Evolutionary conservation across 2,113 vertebrate species (phyloP), one percentile per base, ranked within the genome.

Genomic region (Carlito syrichta): DNA sequence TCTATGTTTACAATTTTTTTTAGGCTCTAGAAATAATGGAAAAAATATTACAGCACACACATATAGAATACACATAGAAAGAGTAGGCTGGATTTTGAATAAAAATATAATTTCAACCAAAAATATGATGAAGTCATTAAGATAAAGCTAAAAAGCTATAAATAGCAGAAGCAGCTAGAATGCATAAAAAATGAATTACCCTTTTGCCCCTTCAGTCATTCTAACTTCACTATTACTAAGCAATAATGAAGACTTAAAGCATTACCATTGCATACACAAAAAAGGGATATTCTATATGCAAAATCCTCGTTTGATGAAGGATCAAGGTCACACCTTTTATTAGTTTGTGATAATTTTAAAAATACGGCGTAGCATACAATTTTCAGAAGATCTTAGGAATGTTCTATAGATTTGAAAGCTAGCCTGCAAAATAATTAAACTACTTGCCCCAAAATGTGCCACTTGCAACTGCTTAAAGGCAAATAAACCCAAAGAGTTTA

Each of bases 51-150:
- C 4, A 94, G 25, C 30, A n/a, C n/a, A n/a, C n/a, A n/a, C n/a
- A 82, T 71, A 83, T 2, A 73, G 43, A 93, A 94, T 50, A 82
- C 10, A 77, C 12, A 85, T 22, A 86, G 22, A 66, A 35, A 62
- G 11, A 89, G 30, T 45, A 87, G 40, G 90, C 9, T 93, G 6
- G 20, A 89, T 93, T 97, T 90, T 71, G 20, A 89, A 73, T 87
- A 84, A 94, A 94, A 96, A 96, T 87, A 54, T 84, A 66, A 78
- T 86, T 43, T 63, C 69, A 35, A 78, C 25, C 23, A 85, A 96
- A 86, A 87, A 78, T 74, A 79, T 14, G 13, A 81, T 60, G 8
- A 27, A 77, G 10, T 86, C 25, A 89, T 92, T 66, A 82, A 89
- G 92, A 54, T 62, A 94, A 95, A 96, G 23, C 78, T 82, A 48